Evolutionary conservation across 2,113 vertebrate genomes (phyloP).

Genomic region (Paradoxurus hermaphroditus): DNA sequence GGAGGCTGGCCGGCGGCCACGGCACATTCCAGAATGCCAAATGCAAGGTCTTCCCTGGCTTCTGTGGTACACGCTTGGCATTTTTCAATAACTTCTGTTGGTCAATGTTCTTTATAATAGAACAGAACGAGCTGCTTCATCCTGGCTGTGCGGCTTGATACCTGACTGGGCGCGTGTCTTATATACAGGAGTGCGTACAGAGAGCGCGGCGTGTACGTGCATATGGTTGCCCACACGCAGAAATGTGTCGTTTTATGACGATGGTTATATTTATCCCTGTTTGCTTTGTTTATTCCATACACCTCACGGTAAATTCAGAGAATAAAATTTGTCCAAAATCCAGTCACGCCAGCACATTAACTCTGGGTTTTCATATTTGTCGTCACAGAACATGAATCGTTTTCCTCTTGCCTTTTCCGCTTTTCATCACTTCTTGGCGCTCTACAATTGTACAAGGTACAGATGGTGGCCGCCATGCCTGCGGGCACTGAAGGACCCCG

Average conservation of each 20-base stretch:
- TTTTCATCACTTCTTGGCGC: not conserved
- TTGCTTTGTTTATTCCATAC: not conserved
- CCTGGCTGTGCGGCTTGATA: not conserved
- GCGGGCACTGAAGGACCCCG: rapidly evolving
- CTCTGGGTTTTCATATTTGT: not conserved
- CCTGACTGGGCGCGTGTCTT: rapidly evolving
- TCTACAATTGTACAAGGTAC: not conserved
- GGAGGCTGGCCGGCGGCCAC: rapidly evolving
- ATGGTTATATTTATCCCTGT: not conserved
- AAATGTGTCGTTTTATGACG: not conserved
- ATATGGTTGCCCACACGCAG: not conserved
- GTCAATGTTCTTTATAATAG: not conserved
- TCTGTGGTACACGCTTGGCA: rapidly evolving
- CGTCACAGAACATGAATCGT: not conserved
- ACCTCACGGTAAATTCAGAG: not conserved
- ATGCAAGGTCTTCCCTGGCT: too few relatives aligned
- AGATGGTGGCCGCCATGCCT: not conserved
- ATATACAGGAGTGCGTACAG: not conserved
- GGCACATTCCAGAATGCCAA: not conserved
- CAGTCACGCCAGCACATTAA: not conserved
- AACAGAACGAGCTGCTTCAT: too few relatives aligned
- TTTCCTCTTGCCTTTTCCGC: not conserved
- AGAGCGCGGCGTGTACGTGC: not conserved
- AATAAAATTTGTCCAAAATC: not conserved
- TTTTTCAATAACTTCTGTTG: not conserved